Evolutionary conservation across 30 jellyfish, hydroid and myxozoan species (phyloP).

Genomic region (Hydractinia echinata): DNA sequence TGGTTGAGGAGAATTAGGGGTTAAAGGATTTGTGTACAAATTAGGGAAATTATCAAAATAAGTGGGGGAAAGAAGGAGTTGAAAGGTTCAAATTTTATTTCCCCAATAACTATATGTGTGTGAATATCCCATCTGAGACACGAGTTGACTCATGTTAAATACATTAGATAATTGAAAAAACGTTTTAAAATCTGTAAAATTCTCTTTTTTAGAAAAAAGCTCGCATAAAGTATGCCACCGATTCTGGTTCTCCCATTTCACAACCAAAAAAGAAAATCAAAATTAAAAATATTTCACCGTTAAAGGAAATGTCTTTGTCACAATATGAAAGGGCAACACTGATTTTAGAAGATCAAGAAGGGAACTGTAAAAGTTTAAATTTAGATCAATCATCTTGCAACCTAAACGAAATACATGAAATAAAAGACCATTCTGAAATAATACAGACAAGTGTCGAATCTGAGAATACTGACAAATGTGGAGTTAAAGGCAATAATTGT

Average conservation of each 20-base stretch:
- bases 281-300: conserved; percentile 25
- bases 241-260: conserved; percentile 8
- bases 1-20: no score
- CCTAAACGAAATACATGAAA: neutral
- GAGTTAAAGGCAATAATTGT: neutral
- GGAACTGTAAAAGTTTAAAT: conserved; percentile 3
- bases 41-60: no score
- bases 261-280: conserved; percentile 11
- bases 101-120: no score
- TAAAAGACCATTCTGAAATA: neutral
- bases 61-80: no score
- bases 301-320: conserved; percentile 5
- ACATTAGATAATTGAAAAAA: no score
- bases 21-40: no score
- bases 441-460: neutral
- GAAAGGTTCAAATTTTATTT: no score
- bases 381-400: neutral
- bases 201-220: conserved; percentile 22
- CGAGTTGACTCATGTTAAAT: no score
- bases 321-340: neutral
- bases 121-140: no score
- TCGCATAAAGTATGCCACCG: conserved; percentile 12
- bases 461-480: no score
- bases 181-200: neutral
- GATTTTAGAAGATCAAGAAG: neutral